Evolutionary conservation across 2,113 vertebrate genomes (phyloP), one percentile per base, ranked within the genome.

Genomic region (Leptobrachium ailaonicum): DNA sequence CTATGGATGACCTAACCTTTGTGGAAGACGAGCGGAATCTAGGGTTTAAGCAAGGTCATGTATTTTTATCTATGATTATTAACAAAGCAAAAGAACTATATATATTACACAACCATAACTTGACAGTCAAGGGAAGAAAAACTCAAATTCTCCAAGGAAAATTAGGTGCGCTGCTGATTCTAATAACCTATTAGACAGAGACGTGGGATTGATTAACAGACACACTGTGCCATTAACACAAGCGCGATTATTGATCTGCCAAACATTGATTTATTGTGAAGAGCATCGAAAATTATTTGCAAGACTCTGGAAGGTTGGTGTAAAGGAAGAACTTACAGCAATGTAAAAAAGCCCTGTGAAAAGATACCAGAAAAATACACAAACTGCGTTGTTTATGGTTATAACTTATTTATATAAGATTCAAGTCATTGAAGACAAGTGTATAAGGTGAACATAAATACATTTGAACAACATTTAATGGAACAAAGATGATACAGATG

Each of bases 221-320:
- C 79, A 75, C 64, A 67, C 72, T 75, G 66, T 75, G 79, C 69
- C 79, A 74, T 81, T 81, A 80, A 63, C 71, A 80, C 63, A 6
- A 41, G 79, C 79, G 41, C 72, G 60, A 20, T 74, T 81, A 81
- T 81, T 81, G 79, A 81, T 79, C 62, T 79, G 70, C 64, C 77
- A 79, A 41, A 62, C 41, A 79, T 66, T 73, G 77, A 73, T 74
- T 66, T 74, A 41, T 44, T 66, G 69, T n/a, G 14, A 41, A 12
- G 43, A 11, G 64, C 69, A 75, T 78, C 56, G 42, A 9, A 70
- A 78, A 50, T 47, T 68, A 68, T 75, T 60, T 62, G 64, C 53
- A 32, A 41, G 64, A 58, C 73, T 80, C 58, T 41, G 66, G 63
- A 8, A 41, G 47, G 78, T 4, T 20, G 66, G n/a, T 80, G 73